Evolutionary conservation across 2,888 invertebrate genomes (phyloP).

Genomic region (Heliconius erato): DNA sequence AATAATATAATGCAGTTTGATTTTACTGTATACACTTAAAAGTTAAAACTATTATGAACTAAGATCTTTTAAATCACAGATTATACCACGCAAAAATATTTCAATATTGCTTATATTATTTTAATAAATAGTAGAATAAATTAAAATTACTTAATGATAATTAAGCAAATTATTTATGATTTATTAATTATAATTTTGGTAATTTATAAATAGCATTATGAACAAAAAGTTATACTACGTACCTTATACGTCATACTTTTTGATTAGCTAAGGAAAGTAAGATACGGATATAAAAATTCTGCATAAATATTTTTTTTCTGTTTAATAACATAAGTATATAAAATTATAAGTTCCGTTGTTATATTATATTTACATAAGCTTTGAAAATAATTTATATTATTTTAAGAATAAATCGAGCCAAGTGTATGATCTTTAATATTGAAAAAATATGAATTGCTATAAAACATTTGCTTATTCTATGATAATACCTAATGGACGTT

Average conservation of each 20-base stretch:
- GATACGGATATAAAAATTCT: background rate
- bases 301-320: background rate
- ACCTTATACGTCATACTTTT: background rate
- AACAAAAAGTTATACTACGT: background rate
- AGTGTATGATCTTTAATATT: background rate
- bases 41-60: constrained; percentile 27
- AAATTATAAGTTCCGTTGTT: background rate
- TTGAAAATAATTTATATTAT: background rate
- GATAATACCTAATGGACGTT: constrained; percentile 51
- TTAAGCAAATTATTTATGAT: background rate
- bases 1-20: background rate
- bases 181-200: background rate
- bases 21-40: constrained; percentile 8
- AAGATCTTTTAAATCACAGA: constrained; percentile 44
- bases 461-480: constrained; percentile 4
- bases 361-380: background rate
- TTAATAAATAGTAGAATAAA: background rate
- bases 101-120: constrained; percentile 28
- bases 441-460: constrained; percentile 19
- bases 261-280: background rate
- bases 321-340: background rate
- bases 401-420: background rate
- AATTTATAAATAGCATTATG: background rate
- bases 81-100: constrained; percentile 40
- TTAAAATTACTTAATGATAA: background rate